A percentile compares a stretch with the other conserved stretches of the same genome.
phyloP scores from a whole-genome alignment of 2,113 vertebrate species.

The Halichoerus grypus region DNA sequence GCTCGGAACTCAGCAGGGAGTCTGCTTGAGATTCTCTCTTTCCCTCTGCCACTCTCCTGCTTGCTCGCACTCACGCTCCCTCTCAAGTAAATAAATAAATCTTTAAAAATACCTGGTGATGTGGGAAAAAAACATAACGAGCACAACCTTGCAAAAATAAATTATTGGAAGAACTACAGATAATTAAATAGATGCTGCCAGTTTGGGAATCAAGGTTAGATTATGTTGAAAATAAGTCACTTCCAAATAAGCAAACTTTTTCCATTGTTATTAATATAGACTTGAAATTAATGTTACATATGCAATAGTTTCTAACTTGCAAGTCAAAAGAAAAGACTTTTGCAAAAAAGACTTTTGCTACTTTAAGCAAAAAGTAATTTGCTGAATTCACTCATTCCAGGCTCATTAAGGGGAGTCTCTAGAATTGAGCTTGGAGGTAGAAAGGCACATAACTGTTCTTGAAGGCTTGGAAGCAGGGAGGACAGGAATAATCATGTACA shows the following conservation, averaged over 20 bases:
- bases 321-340: not conserved
- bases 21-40: not conserved
- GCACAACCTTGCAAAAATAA: not conserved
- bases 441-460: not conserved
- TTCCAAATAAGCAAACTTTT: not conserved
- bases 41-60: not conserved
- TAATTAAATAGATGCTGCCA: not conserved
- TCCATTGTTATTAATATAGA: not conserved
- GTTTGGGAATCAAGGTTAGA: not conserved
- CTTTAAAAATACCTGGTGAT: constrained; percentile 30
- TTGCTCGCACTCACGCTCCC: fast-evolving
- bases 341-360: not conserved
- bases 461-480: not conserved
- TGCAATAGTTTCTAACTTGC: not conserved
- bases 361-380: constrained; percentile 15
- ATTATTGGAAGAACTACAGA: not conserved
- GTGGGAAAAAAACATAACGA: not conserved
- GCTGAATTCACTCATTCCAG: not conserved
- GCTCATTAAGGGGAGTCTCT: not conserved
- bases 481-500: not conserved
- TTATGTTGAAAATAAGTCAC: constrained; percentile 1
- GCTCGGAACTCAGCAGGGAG: not conserved
- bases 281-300: not conserved
- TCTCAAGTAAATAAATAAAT: not conserved
- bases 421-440: not conserved